Evolutionary conservation across 2,888 invertebrate species (phyloP), one percentile per base, ranked within the genome.

Genomic region (Frankliniella fusca): DNA sequence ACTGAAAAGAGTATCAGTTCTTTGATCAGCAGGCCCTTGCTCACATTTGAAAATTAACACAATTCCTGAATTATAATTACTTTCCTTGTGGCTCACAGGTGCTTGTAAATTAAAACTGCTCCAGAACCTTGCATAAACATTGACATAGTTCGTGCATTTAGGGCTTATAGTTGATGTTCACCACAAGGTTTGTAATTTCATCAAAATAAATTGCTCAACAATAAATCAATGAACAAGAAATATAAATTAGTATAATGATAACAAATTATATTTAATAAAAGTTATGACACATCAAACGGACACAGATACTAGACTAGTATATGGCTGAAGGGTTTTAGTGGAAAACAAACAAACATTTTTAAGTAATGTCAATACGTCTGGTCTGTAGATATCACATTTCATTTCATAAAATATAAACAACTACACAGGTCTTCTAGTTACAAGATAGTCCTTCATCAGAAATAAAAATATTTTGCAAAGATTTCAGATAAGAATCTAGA

Each of bases 281-380:
- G 70, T 76, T 76, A 76, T 76, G 70, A 76, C 70, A 76, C 70
- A 76, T 76, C 70, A 76, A 76, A 76, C 70, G 27, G 70, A 70
- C 70, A 70, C 70, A 70, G 70, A 76, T 27, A 27, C 61, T 18
- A 27, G 70, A 76, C 70, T 76, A 76, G 70, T 76, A 12, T 76
- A 27, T 76, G n/a, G 27, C 70, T 76, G 70, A 12, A 76, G 9
- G 70, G 70, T 76, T 27, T 27, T 12, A 76, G 10, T 76, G 0
- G 12, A 27, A 23, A 76, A 76, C 23, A 76, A 54, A 54, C 54
- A 54, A 15, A 5, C 11, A 27, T 27, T 76, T 76, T 76, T 27
- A 11, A 38, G 38, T 54, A 54, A 54, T 11, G 70, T 76, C 23
- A 11, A 76, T 76, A 23, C 27, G 70, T 27, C 70, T 76, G 23